Evolutionary conservation across 2,113 vertebrate species (phyloP), one percentile per base, ranked within the genome.

Genomic region (Onychostruthus taczanowskii): DNA sequence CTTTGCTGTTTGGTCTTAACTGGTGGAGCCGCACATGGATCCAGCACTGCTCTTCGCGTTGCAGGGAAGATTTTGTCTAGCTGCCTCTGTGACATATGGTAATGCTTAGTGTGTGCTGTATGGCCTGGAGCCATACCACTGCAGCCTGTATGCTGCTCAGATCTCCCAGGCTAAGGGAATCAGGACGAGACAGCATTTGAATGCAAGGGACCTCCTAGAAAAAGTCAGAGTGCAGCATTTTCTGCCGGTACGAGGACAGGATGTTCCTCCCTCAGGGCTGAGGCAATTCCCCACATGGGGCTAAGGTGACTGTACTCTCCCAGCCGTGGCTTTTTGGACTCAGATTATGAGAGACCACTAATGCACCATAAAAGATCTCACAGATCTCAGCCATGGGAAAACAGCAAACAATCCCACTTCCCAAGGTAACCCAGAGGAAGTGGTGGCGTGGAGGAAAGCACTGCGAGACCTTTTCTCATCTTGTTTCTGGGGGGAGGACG

Each of bases 11-110:
- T 84, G 80, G 73, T 90, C 89, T 96, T 81, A 70, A 39, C 68
- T 77, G 20, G 90, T 0, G 3, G 91, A 89, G 85, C 17, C 73
- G 84, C 7, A 20, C 23, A 9, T n/a, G 73, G 56, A 88, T 92
- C 79, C 86, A 94, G 85, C 35, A 1, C 86, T 92, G 31, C 87
- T 87, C 93, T 96, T 85, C 2, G 1, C 58, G 23, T 94, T 89
- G 89, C 88, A 58, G 95, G 85, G 90, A 93, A 44, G 93, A 81
- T 90, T 96, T 95, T 95, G 85, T 90, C 93, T 93, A 87, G 79
- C 89, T 96, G 93, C 90, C 88, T 96, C 92, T 84, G 90, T 95
- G 92, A 97, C 95, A 96, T 97, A 94, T 97, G 96, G 95, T 96
- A 96, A 90, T 87, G 90, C 94, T 97, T 97, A 97, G 93, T 73